Conservation (phyloP, 2,113 vertebrate genomes). For the Phyllostomus hastatus region DNA sequence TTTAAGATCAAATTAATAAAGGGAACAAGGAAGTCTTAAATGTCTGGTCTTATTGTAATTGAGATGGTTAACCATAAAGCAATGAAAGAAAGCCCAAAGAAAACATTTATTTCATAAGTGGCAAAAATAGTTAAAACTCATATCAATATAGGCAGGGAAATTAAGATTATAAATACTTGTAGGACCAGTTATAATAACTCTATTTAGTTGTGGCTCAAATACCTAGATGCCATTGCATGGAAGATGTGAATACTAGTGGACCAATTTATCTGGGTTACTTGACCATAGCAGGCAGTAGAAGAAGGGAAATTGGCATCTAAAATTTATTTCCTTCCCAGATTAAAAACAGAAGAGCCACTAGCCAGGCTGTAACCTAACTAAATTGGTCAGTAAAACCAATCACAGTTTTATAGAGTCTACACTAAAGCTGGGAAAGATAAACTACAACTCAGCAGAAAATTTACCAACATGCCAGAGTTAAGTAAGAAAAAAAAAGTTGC, state of each 20-base stretch:
- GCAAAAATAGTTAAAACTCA: conserved; percentile 58
- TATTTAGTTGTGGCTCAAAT: not conserved
- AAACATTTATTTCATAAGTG: conserved; percentile 37
- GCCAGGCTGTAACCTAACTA: conserved; percentile 46
- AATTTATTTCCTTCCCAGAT: conserved; percentile 57
- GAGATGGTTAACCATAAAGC: conserved; percentile 55
- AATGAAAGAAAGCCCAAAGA: conserved; percentile 37
- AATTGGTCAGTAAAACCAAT: conserved; percentile 67
- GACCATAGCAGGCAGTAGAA: not conserved
- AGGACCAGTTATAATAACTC: not conserved
- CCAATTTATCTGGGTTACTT: conserved; percentile 4
- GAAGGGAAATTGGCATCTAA: conserved; percentile 45
- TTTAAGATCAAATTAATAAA: conserved; percentile 53
- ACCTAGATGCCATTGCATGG: not conserved
- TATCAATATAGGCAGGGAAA: not conserved
- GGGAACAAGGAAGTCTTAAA: conserved; percentile 48
- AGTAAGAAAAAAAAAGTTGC: conserved; percentile 28
- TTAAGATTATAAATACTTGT: conserved; percentile 22
- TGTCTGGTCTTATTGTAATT: conserved; percentile 54
- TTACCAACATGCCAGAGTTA: conserved; percentile 27
- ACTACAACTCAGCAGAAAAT: conserved; percentile 49
- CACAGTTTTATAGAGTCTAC: conserved; percentile 52
- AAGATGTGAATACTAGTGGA: conserved; percentile 25
- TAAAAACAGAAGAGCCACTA: conserved; percentile 54
- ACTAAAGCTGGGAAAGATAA: conserved; percentile 23